Base-by-base conservation (phyloP, 2,113 vertebrate species). In the Dasyprocta punctata region DNA sequence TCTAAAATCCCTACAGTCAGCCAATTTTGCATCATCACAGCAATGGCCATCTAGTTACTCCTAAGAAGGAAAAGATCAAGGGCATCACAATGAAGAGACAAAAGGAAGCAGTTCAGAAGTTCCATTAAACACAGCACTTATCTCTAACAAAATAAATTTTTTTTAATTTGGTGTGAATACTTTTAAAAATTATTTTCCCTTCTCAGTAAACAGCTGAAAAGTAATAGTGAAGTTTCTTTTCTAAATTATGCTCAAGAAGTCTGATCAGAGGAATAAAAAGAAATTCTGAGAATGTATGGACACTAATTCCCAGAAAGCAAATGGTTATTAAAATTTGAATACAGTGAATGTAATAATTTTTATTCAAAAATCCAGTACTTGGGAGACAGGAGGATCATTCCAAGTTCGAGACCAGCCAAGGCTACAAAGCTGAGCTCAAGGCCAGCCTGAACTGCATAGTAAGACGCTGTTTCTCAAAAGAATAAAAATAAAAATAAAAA, bases 121-220 rank as follows among this genome's bases (percentile, higher is more conserved):
- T 92, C 84, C 73, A 38, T 90, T 58, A 98, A 97, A 95, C 1
- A 4, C 8, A 97, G 80, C 61, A 97, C n/a, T 69, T 97, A 83
- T 26, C 54, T 54, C 30, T 24, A 71, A 88, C 44, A 96, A 24
- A 87, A 89, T 20, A 0, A 56, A 56, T 36, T 19, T 58, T 16
- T 26, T 20, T 0, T 3, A 60, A 38, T 44, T 54, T 91, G 44
- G 54, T 71, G 30, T 71, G 19, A 96, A 3, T 2, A 82, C 90
- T 93, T 97, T 80, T 33, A 52, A 52, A 80, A 52, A 63, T 0
- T 8, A 60, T 58, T 90, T 69, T n/a, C 67, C 77, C 80, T 90
- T 83, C 67, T 83, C 52, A 95, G 17, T 17, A 94, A 2, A 89
- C 5, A 28, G 41, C 69, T 22, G 11, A 61, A 94, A 49, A 56